A percentile compares a stretch with the other conserved stretches of the same genome.
Conservation (phyloP, 1,140 invertebrate genomes). For the Drosophila obscura region DNA sequence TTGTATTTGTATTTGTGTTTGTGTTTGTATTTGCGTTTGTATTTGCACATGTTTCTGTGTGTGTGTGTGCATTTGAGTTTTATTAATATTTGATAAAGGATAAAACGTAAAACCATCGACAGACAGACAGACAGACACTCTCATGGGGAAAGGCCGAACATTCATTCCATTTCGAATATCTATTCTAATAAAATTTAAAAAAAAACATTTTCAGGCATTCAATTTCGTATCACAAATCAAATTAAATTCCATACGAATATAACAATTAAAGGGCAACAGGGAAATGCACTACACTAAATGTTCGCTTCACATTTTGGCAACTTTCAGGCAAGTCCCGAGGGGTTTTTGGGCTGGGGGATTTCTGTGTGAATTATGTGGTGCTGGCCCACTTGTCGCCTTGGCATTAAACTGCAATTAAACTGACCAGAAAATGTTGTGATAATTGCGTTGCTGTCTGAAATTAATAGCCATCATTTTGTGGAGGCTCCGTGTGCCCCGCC, state of each 20-base stretch:
- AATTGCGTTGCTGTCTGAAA: constrained; percentile 68
- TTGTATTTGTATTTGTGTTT: constrained; percentile 5
- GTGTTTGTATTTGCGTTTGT: constrained; percentile 15
- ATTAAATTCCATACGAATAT: not conserved
- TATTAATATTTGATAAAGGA: constrained; percentile 57
- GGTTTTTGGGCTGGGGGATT: too few relatives aligned
- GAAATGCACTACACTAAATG: not conserved
- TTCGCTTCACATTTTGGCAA: constrained; percentile 11
- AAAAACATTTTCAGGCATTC: not conserved
- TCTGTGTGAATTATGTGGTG: constrained; percentile 22
- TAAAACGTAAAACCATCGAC: constrained; percentile 51
- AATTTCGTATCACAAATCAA: constrained; percentile 9
- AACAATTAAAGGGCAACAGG: constrained; percentile 21
- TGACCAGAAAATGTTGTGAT: constrained; percentile 75
- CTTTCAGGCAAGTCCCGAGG: constrained; percentile 27
- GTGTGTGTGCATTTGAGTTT: constrained; percentile 23
- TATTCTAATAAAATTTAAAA: constrained; percentile 19
- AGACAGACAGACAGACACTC: not conserved
- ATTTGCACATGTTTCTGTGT: constrained; percentile 5
- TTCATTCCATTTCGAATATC: constrained; percentile 9
- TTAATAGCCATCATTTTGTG: constrained; percentile 75
- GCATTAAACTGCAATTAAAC: constrained; percentile 75
- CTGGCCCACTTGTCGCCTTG: constrained; percentile 50
- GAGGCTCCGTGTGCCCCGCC: not conserved
- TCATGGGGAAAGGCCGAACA: not conserved